Base-by-base conservation (phyloP, 2,113 vertebrate genomes). In the Stegostoma tigrinum region DNA sequence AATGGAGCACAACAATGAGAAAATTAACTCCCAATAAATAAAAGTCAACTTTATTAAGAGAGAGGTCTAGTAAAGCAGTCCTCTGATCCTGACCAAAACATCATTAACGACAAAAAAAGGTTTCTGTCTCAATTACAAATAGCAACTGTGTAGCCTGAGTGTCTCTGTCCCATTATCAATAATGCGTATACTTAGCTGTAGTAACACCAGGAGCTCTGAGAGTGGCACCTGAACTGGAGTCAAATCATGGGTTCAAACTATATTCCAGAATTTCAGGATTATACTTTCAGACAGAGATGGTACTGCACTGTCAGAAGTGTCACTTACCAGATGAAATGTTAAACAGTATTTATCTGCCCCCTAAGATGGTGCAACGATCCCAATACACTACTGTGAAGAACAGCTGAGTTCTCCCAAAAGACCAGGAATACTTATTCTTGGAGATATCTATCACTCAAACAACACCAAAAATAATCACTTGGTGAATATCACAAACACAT, bases 1-100 rank as follows among this genome's bases (percentile, higher is more conserved):
- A 1, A 96, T 34, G 96, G 95, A 97, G 61, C 61, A 86, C 5
- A 87, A 87, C 12, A 66, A 23, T 38, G 52, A 94, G 23, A 94
- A 27, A 94, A 75, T 95, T 95, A 95, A 48, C 70, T 70, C 67
- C 42, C 24, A 30, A 14, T 68, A 21, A 67, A 67, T 19, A 68
- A 45, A 38, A 70, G n/a, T 21, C 38, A 93, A 34, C 23, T 61
- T 38, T 7, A 93, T 38, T 38, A 94, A 27, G 14, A 90, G 52
- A 45, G 21, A 42, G n/a, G 15, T 24, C 34, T 64, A 68, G 12
- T 94, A 42, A 90, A 94, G 68, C 2, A 7, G n/a, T 21, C 30
- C 64, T n/a, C 89, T 91, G 89, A 3, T 34, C 55, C 85, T 27
- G 45, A 52, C 85, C 85, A 42, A 87, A 87, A 3, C 45, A 45